Evolutionary conservation across 2,797 vertebrate genomes (phyloP), one percentile per base, ranked within the genome.

Genomic region (Jordanella pulchra): DNA sequence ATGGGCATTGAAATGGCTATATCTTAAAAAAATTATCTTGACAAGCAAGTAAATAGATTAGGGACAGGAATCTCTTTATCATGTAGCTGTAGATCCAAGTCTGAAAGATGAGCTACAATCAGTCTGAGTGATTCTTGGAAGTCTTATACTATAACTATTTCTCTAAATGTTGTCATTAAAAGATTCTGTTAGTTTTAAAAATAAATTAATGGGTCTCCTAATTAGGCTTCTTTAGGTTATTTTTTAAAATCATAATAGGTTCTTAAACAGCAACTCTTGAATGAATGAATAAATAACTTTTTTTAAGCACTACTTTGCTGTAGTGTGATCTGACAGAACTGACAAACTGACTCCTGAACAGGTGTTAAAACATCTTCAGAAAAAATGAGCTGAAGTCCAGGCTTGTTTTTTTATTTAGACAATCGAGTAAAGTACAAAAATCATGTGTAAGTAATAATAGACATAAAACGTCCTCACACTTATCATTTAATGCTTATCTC

Each of bases 1-100:
- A 27, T 58, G 25, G 64, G 30, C 50, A 54, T 10, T n/a, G 35
- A 63, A 66, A 73, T 77, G 25, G 42, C 63, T 73, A 65, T 4
- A 66, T 61, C 21, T 42, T 4, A 14, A 42, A 67, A 76, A 86
- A 51, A 72, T 28, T 23, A 45, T 51, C 45, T 76, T 58, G 72
- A 83, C 67, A 74, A 82, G 71, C 65, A 79, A 84, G 50, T 4
- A 18, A 45, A 67, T 12, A 84, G 80, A 88, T 86, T 84, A 84
- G 68, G 58, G 74, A 15, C 65, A 76, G 66, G 71, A 58, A 61
- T 67, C 25, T 13, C 42, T 60, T 55, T 42, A 70, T 48, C 27
- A 58, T 27, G 28, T 75, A 54, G 74, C 58, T 53, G 69, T 51
- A 60, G 30, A 73, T 72, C 71, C 15, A 53, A 66, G 2, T 18